A percentile compares a stretch with the other conserved stretches of the same genome.
These are phyloP conservation scores for Drosophila serrata DNA, from an alignment of 1,140 invertebrate genomes.

Conservation along the genomic window DNA sequence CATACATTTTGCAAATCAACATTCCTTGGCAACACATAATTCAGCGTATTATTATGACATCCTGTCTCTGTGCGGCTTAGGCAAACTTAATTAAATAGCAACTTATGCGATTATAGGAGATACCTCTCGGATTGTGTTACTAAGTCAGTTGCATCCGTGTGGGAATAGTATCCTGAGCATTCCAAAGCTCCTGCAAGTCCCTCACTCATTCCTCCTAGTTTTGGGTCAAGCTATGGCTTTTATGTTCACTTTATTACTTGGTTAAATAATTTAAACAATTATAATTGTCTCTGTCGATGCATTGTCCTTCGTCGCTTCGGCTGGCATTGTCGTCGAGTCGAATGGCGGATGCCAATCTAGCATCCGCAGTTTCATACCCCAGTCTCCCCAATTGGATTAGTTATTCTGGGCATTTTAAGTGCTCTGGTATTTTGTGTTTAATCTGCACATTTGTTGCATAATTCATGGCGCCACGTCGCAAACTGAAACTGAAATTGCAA, in stretches of 20 bases:
- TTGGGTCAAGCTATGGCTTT: background rate
- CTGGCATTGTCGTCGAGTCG: constrained; percentile 30
- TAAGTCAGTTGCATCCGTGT: constrained; percentile 1
- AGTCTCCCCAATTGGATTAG: constrained; percentile 43
- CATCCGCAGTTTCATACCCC: constrained; percentile 2
- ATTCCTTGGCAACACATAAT: too few relatives aligned
- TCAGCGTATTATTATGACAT: constrained; percentile 19
- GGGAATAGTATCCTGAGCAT: background rate
- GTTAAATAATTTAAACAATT: constrained; percentile 69
- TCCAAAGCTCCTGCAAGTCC: background rate
- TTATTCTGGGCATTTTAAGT: constrained; percentile 75
- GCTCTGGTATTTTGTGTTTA: constrained; percentile 80
- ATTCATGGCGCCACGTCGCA: constrained; percentile 66
- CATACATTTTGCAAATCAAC: background rate
- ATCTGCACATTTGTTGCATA: constrained; percentile 81
- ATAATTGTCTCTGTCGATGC: constrained; percentile 58
- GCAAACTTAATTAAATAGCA: constrained; percentile 26
- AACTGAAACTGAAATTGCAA: constrained; percentile 49
- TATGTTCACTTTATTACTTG: constrained; percentile 51
- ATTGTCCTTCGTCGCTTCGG: constrained; percentile 26
- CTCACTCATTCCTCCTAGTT: background rate
- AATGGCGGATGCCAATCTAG: constrained; percentile 33
- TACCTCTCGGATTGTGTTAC: constrained; percentile 2
- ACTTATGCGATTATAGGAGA: constrained; percentile 19
- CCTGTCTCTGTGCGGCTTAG: constrained; percentile 12